Percentiles rank a stretch among this genome's conserved stretches.
Evolutionary conservation across 2,113 vertebrate genomes (phyloP).

Genomic region (Tricholaema leucomelas): DNA sequence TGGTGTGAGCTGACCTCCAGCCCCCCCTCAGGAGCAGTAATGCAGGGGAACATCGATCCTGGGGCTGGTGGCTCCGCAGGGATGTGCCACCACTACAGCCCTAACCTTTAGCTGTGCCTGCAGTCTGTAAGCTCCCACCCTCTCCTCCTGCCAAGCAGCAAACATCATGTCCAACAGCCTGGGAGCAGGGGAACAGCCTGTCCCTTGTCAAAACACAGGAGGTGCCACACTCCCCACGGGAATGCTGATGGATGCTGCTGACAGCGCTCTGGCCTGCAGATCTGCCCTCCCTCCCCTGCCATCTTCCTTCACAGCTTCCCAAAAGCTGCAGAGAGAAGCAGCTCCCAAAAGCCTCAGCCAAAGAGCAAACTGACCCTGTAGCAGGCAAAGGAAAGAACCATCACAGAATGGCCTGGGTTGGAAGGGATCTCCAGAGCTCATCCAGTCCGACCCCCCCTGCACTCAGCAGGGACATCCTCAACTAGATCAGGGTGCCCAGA

Average conservation of each 20-base stretch:
- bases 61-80: not conserved
- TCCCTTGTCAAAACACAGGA: constrained; percentile 64
- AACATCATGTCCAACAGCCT: constrained; percentile 45
- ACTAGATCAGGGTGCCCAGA: too few relatives aligned
- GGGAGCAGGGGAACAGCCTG: constrained; percentile 51
- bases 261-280: not conserved
- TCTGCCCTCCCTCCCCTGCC: not conserved
- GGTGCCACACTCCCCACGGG: constrained; percentile 30
- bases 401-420: fast-evolving
- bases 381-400: not conserved
- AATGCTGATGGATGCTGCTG: not conserved
- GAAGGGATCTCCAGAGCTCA: too few relatives aligned
- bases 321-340: not conserved
- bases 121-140: constrained; percentile 22
- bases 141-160: constrained; percentile 21
- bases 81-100: constrained; percentile 51
- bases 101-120: constrained; percentile 46
- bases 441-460: too few relatives aligned
- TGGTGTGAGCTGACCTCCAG: not conserved
- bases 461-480: too few relatives aligned
- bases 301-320: too few relatives aligned
- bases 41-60: constrained; percentile 75
- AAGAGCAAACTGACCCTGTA: not conserved
- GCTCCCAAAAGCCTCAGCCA: not conserved
- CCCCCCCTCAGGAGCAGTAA: constrained; percentile 48